These are phyloP conservation scores for Onthophagus sagittarius DNA, from an alignment of 2,888 invertebrate species.

Conservation along the genomic window DNA sequence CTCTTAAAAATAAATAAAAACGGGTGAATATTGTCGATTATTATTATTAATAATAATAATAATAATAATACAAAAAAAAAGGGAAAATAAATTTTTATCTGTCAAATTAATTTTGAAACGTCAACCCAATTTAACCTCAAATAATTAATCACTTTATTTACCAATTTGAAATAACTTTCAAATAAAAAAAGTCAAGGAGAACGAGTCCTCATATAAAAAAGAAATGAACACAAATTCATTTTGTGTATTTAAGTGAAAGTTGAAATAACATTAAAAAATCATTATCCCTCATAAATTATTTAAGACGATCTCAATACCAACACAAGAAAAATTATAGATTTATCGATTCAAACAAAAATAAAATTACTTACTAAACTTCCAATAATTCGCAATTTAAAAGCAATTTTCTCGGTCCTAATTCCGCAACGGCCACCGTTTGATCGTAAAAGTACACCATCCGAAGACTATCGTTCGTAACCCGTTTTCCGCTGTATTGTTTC, in stretches of 20 bases:
- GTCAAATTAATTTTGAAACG: too few species aligned
- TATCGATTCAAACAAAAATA: background rate
- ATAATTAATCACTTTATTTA: too few species aligned
- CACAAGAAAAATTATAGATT: background rate
- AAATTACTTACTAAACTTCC: slow-evolving; percentile 76
- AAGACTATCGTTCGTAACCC: slow-evolving; percentile 63
- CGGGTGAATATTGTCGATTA: too few species aligned
- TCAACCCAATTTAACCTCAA: too few species aligned
- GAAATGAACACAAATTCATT: background rate
- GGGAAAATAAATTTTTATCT: too few species aligned
- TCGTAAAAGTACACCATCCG: slow-evolving; percentile 77
- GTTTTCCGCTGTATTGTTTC: slow-evolving; percentile 62
- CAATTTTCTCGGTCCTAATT: slow-evolving; percentile 67
- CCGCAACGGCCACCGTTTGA: slow-evolving; percentile 78
- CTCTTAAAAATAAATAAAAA: too few species aligned
- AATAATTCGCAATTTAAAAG: slow-evolving; percentile 76
- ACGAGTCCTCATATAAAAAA: background rate
- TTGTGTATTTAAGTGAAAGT: background rate
- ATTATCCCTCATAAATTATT: background rate
- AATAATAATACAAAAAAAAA: too few species aligned
- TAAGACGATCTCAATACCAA: background rate
- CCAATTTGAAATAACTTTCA: background rate
- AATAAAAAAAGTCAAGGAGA: background rate
- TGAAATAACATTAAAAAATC: background rate
- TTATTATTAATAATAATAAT: too few species aligned